phyloP scores from a whole-genome alignment of 2,113 vertebrate genomes.

The Perca schrenkii region DNA sequence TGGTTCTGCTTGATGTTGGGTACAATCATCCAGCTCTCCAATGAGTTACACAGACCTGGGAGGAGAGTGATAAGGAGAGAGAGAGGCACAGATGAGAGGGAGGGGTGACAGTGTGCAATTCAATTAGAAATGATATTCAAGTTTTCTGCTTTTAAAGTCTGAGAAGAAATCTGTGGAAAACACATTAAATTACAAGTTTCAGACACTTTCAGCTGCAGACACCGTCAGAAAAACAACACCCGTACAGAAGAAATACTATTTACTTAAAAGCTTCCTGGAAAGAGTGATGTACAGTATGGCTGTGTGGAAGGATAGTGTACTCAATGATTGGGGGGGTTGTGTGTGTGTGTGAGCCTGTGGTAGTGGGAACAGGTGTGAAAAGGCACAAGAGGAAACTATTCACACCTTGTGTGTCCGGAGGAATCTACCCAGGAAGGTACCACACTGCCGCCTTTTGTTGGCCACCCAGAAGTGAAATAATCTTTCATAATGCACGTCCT shows the following conservation, averaged over 20 bases:
- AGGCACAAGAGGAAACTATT: conserved; percentile 55
- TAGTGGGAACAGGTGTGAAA: conserved; percentile 50
- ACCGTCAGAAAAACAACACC: no score
- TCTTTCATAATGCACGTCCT: neutral
- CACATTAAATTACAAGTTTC: neutral
- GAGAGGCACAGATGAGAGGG: neutral
- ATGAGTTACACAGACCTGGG: conserved; percentile 96
- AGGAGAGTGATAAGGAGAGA: neutral
- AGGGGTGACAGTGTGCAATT: neutral
- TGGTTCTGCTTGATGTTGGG: conserved; percentile 99
- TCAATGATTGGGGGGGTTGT: no score
- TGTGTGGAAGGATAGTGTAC: no score
- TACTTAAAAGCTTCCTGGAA: no score
- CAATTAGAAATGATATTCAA: neutral
- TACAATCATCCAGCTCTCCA: conserved; percentile 99
- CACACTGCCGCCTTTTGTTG: neutral
- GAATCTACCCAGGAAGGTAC: neutral
- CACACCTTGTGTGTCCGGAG: conserved; percentile 49
- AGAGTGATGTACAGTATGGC: no score
- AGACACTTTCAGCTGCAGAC: no score
- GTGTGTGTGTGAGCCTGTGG: neutral
- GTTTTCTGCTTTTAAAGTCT: neutral
- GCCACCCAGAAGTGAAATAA: neutral
- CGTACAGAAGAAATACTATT: no score
- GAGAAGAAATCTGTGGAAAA: neutral